These are phyloP conservation scores for Papilio xuthus DNA, from an alignment of 1,140 invertebrate genomes.

Conservation along the genomic window DNA sequence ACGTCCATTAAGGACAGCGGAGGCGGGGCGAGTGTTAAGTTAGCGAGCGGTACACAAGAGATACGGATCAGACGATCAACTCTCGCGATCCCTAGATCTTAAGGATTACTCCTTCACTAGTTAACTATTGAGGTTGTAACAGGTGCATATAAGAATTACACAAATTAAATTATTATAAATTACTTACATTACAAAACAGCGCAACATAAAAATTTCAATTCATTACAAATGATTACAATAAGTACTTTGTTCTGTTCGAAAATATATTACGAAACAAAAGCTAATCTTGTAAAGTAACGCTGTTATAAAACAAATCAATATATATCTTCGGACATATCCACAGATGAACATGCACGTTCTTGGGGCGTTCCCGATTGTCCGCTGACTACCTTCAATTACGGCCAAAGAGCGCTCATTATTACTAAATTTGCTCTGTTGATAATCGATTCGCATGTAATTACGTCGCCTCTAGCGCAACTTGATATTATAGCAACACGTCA, in stretches of 20 bases:
- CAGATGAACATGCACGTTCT: not conserved
- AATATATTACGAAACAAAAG: too few species aligned
- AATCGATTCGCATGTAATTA: slow-evolving; percentile 62
- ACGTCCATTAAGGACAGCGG: slow-evolving; percentile 62
- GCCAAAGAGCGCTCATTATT: slow-evolving; percentile 65
- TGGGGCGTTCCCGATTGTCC: slow-evolving; percentile 51
- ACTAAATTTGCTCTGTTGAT: slow-evolving; percentile 66
- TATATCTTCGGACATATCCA: slow-evolving; percentile 40
- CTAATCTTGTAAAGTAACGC: too few species aligned
- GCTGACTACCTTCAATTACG: slow-evolving; percentile 64
- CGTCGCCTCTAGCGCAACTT: slow-evolving; percentile 40
- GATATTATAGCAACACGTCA: slow-evolving; percentile 22
- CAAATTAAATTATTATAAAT: too few species aligned
- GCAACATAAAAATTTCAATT: too few species aligned
- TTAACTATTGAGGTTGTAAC: not conserved
- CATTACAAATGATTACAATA: too few species aligned
- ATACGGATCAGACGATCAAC: slow-evolving; percentile 16
- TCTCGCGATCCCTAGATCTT: not conserved
- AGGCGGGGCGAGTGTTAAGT: slow-evolving; percentile 56
- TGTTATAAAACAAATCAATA: not conserved
- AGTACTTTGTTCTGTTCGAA: too few species aligned
- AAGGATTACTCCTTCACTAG: not conserved
- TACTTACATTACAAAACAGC: too few species aligned
- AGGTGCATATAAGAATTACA: too few species aligned
- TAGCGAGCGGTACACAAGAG: slow-evolving; percentile 42